Percentiles rank a stretch among this genome's conserved stretches.
Evolutionary conservation across 2,113 vertebrate genomes (phyloP).

Genomic region (Zosterops lateralis): DNA sequence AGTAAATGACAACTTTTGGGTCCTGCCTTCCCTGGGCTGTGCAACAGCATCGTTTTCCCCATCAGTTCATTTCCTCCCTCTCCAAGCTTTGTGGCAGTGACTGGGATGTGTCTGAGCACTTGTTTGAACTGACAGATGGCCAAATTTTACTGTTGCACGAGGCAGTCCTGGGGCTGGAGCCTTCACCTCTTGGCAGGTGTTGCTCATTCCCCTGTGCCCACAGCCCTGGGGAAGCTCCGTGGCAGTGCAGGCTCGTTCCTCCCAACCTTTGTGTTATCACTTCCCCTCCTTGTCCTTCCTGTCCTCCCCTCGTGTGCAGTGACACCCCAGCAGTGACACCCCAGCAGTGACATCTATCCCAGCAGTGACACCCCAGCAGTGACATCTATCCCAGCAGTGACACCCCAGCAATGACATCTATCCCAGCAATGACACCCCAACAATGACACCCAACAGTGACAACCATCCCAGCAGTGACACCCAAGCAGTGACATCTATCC

Average conservation of each 20-base stretch:
- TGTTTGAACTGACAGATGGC: not conserved
- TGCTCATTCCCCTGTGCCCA: rapidly evolving
- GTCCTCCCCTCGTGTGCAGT: rapidly evolving
- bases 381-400: not conserved
- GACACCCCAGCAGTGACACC: not conserved
- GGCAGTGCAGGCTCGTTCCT: not conserved
- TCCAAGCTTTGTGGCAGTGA: not conserved
- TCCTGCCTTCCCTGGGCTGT: not conserved
- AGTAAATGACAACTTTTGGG: rapidly evolving
- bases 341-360: too few relatives aligned
- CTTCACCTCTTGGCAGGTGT: not conserved
- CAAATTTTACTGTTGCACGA: too few relatives aligned
- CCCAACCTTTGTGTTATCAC: rapidly evolving
- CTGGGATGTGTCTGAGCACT: rapidly evolving
- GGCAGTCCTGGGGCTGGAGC: not conserved
- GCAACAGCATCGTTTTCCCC: not conserved
- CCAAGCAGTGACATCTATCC: not conserved
- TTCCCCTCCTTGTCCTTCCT: not conserved
- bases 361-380: too few relatives aligned
- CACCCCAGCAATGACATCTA: not conserved
- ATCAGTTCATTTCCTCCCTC: not conserved
- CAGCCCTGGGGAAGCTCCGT: not conserved
- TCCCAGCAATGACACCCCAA: too few relatives aligned
- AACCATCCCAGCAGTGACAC: not conserved
- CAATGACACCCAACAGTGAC: not conserved